These are phyloP conservation scores for Chironomus tentans DNA, from an alignment of 2,888 invertebrate species.

Conservation along the genomic window DNA sequence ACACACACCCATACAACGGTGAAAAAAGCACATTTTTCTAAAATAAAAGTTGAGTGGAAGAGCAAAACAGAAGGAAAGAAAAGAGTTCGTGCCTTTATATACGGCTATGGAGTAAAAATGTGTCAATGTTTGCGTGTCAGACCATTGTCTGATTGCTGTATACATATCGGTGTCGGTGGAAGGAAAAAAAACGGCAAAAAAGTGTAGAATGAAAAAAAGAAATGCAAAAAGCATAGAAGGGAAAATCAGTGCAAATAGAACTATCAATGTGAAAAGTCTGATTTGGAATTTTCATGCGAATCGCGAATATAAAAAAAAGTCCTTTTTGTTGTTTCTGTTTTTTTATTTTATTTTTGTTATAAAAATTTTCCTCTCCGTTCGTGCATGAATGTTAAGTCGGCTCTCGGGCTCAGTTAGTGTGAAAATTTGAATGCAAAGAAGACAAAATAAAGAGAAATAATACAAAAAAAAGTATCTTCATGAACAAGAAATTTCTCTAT, in stretches of 20 bases:
- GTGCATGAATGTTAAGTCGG: neutral
- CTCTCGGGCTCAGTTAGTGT: too few species aligned
- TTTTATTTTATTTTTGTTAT: neutral
- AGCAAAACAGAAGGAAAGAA: neutral
- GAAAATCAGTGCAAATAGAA: slow-evolving; percentile 28
- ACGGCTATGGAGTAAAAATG: neutral
- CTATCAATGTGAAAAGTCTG: slow-evolving; percentile 25
- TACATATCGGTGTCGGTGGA: neutral
- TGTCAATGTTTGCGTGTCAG: neutral
- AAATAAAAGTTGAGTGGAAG: neutral
- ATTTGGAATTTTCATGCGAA: neutral
- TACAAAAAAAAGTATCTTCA: neutral
- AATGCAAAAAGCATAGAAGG: slow-evolving; percentile 24
- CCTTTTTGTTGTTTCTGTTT: neutral
- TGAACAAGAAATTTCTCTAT: too few species aligned
- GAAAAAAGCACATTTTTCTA: neutral
- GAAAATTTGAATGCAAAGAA: neutral
- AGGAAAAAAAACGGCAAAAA: neutral
- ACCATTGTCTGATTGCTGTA: neutral
- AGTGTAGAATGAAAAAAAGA: neutral
- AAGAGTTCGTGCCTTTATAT: neutral
- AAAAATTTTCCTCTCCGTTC: neutral
- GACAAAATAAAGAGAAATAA: neutral
- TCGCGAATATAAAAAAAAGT: neutral
- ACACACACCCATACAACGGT: neutral